A percentile compares a stretch with the other conserved stretches of the same genome.
Evolutionary conservation across 64 coral and sea anemone genomes (phyloP).

Genomic region (Pocillopora verrucosa): DNA sequence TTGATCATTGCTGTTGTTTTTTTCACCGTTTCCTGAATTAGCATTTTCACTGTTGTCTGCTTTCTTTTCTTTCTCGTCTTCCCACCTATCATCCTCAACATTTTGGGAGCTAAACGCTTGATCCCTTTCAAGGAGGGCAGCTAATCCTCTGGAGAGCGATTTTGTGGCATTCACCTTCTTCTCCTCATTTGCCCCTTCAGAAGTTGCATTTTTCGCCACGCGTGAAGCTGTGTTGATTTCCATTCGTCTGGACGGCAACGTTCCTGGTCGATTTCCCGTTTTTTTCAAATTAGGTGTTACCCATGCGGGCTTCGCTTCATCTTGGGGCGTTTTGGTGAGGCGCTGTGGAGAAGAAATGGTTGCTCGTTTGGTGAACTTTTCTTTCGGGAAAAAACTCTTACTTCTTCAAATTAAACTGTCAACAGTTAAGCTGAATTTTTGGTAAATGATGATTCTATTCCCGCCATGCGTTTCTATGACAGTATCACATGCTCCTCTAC

Average conservation of each 20-base stretch:
- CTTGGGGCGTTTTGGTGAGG: neutral
- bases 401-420: too few species aligned
- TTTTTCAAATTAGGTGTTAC: constrained; percentile 12
- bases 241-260: neutral
- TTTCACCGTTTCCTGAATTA: neutral
- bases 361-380: neutral
- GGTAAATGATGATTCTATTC: too few species aligned
- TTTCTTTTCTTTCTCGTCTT: constrained; percentile 2
- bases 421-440: too few species aligned
- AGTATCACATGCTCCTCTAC: too few species aligned
- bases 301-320: constrained; percentile 17
- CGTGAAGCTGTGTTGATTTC: neutral
- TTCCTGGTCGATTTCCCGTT: neutral
- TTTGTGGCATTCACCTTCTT: constrained; percentile 13
- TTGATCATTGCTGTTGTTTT: neutral
- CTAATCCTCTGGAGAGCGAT: constrained; percentile 39
- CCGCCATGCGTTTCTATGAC: too few species aligned
- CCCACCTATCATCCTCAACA: neutral
- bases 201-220: neutral
- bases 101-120: constrained; percentile 12
- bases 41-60: neutral
- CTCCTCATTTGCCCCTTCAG: neutral
- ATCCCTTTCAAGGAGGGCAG: constrained; percentile 37
- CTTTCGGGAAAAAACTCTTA: too few species aligned
- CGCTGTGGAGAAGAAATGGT: constrained; percentile 1